phyloP scores from a whole-genome alignment of 1,140 invertebrate genomes.

The Bradynema listronoti region DNA sequence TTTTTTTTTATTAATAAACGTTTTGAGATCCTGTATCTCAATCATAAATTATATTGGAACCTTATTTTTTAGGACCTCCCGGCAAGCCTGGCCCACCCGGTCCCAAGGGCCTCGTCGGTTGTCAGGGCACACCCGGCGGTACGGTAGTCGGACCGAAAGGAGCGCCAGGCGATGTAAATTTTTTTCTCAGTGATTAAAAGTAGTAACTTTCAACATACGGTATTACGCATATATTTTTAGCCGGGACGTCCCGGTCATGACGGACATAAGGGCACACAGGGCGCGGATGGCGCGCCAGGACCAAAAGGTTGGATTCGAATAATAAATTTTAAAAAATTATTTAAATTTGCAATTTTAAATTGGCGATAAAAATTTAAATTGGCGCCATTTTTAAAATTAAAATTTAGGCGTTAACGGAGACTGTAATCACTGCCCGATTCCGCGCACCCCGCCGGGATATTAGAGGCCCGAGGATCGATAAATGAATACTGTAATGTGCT shows the following conservation, averaged over 20 bases:
- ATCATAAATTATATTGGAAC: background rate
- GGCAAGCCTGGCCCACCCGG: slow-evolving; percentile 27
- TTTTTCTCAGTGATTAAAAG: background rate
- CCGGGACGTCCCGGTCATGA: slow-evolving; percentile 10
- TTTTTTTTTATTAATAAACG: background rate
- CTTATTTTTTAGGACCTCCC: slow-evolving; percentile 9
- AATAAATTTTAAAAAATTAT: background rate
- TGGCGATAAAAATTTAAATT: no score
- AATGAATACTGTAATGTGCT: no score
- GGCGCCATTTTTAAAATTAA: no score
- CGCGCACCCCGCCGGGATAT: slow-evolving; percentile 27
- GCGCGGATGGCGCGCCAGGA: slow-evolving; percentile 8
- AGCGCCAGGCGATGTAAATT: slow-evolving; percentile 22
- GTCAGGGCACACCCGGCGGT: slow-evolving; percentile 24
- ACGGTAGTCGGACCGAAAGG: slow-evolving; percentile 27
- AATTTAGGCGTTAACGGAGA: slow-evolving; percentile 12
- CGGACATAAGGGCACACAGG: slow-evolving; percentile 17
- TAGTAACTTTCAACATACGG: slow-evolving; percentile 7
- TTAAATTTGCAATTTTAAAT: background rate
- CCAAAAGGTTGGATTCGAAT: slow-evolving; percentile 2
- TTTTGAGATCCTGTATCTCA: background rate
- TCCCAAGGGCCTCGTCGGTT: slow-evolving; percentile 25
- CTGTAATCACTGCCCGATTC: slow-evolving; percentile 24
- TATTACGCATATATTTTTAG: slow-evolving; percentile 8
- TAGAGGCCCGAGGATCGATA: no score